Evolutionary conservation across 2,888 invertebrate species (phyloP), one percentile per base, ranked within the genome.

Genomic region (Drosophila kokeensis): DNA sequence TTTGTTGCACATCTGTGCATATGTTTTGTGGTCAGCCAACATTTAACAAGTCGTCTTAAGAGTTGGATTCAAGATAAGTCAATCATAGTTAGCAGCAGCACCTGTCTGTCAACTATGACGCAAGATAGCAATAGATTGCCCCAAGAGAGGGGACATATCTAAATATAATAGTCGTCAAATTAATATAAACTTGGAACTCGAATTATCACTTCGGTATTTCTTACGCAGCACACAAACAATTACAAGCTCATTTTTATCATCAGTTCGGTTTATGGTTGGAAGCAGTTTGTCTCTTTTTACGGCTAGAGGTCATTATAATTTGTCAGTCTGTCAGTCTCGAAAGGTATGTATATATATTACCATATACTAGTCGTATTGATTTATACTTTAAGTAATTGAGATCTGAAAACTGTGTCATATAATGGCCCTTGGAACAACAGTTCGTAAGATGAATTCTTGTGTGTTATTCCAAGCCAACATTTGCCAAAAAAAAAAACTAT

Each of bases 71-170:
- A 11, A 57, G 69, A 53, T 32, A 54, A 55, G 58, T 63, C 63
- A 27, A 71, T 57, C 62, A 34, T 8, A 45, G 50, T 58, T 40
- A 48, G 30, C 60, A 50, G 24, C 62, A 21, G 54, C 63, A 70
- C 72, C 50, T 70, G 72, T 54, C 57, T 40, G 27, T 45, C 32
- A 36, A 27, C 45, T 65, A 21, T 66, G 69, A 59, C 24, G 58
- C 50, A 64, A 57, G 49, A 29, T 21, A 38, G 5, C 21, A 29
- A 21, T 30, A 21, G 36, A 38, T 10, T 29, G 45, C 34, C 34
- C 36, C 55, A 34, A 55, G 34, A 4, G 29, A 1, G 8, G 38
- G 21, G 21, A 21, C 24, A 15, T 15, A 7, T 18, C 15, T 24
- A 1, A 34, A 36, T 36, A 34, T 27, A 27, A 49, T 49, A 49